These are phyloP conservation scores for Acestrorhynchus altus DNA, from an alignment of 2,797 vertebrate species.

Conservation along the genomic window DNA sequence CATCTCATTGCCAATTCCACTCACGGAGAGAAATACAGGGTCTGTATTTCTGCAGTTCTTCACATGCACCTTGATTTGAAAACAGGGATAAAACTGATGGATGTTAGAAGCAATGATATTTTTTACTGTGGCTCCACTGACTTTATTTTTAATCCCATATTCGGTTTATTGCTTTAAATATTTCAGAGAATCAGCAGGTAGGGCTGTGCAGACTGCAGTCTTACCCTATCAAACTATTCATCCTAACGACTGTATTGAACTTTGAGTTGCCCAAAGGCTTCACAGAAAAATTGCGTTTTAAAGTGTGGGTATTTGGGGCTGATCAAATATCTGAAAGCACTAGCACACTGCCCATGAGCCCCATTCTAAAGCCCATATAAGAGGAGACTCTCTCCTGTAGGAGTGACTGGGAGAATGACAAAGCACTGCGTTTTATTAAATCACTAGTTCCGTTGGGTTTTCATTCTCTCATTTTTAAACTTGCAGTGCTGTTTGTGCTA, in stretches of 20 bases:
- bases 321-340: slow-evolving; percentile 34
- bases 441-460: slow-evolving; percentile 20
- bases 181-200: slow-evolving; percentile 2
- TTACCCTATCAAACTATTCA: slow-evolving; percentile 3
- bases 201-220: not conserved
- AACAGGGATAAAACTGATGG: slow-evolving; percentile 29
- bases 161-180: slow-evolving; percentile 16
- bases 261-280: not conserved
- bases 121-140: not conserved
- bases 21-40: slow-evolving; percentile 96
- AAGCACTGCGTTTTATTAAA: slow-evolving; percentile 38
- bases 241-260: slow-evolving; percentile 13
- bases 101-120: not conserved
- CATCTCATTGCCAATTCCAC: slow-evolving; percentile 94
- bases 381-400: slow-evolving; percentile 12
- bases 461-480: slow-evolving; percentile 23
- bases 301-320: not conserved
- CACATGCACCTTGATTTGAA: not conserved
- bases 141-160: slow-evolving; percentile 18
- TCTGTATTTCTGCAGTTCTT: slow-evolving; percentile 67
- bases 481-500: slow-evolving; percentile 1
- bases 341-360: slow-evolving; percentile 37
- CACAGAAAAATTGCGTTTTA: not conserved
- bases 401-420: slow-evolving; percentile 33
- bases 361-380: slow-evolving; percentile 38